Percentiles rank a stretch among this genome's conserved stretches.
Evolutionary conservation across 2,888 invertebrate genomes (phyloP).

Genomic region (Fragum sueziense): DNA sequence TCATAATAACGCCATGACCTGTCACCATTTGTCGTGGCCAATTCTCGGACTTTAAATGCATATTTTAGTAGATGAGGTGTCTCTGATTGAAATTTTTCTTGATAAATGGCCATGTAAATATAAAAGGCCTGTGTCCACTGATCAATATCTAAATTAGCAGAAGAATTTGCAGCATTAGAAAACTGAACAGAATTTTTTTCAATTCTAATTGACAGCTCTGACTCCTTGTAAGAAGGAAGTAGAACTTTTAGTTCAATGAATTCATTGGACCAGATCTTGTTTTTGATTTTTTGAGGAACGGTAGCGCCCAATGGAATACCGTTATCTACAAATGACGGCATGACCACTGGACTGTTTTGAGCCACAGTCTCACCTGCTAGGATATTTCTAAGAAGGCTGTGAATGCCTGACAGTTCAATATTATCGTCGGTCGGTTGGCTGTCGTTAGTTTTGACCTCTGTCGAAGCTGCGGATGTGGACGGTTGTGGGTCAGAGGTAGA

Average conservation of each 20-base stretch:
- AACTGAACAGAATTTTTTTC: background rate
- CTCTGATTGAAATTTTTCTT: background rate
- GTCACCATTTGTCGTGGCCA: background rate
- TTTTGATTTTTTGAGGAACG: background rate
- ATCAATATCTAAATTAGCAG: background rate
- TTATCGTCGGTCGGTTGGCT: background rate
- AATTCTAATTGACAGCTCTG: background rate
- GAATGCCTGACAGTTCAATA: background rate
- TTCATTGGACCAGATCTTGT: background rate
- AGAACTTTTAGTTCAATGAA: too few species aligned
- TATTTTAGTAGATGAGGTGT: background rate
- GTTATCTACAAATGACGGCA: too few species aligned
- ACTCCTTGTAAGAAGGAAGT: too few species aligned
- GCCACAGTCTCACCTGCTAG: background rate
- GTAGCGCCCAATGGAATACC: background rate
- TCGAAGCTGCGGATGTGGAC: background rate
- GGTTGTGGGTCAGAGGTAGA: background rate
- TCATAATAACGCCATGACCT: background rate
- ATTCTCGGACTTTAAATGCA: background rate
- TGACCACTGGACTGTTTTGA: background rate
- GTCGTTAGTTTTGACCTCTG: background rate
- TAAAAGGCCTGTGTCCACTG: background rate
- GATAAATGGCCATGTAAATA: background rate
- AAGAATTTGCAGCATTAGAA: background rate
- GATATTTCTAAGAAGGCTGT: background rate